These are phyloP conservation scores for Hemibagrus guttatus DNA, from an alignment of 2,797 vertebrate genomes.

Conservation along the genomic window DNA sequence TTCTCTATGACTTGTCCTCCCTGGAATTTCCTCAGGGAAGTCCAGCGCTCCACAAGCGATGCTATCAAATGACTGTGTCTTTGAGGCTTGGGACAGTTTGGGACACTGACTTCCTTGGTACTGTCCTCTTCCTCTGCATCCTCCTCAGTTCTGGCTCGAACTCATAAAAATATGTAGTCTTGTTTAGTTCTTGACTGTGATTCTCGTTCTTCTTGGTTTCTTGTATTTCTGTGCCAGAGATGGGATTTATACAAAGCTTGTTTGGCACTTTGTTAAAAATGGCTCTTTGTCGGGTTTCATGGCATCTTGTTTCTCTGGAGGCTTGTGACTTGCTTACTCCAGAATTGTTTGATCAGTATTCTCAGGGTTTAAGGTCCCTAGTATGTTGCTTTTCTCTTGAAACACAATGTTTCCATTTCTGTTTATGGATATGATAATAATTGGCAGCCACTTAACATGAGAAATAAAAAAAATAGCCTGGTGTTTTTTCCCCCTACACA, in stretches of 20 bases:
- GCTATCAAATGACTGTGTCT: conserved; percentile 42
- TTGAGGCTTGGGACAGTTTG: conserved; percentile 32
- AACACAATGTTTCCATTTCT: neutral
- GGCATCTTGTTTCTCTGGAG: neutral
- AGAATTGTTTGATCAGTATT: neutral
- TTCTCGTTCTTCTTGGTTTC: neutral
- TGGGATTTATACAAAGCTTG: neutral
- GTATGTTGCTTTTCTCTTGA: neutral
- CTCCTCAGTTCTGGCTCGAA: neutral
- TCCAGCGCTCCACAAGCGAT: conserved; percentile 50
- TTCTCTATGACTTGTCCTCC: conserved; percentile 62
- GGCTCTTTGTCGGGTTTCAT: neutral
- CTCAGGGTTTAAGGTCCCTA: neutral
- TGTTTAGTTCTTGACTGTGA: neutral
- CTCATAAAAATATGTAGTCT: neutral
- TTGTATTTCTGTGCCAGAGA: neutral
- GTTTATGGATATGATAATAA: neutral
- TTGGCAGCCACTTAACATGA: neutral
- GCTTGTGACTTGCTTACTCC: neutral
- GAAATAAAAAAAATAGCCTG: neutral
- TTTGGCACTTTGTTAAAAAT: neutral
- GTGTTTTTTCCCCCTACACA: neutral
- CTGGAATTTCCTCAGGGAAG: conserved; percentile 74
- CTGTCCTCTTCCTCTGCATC: conserved; percentile 20
- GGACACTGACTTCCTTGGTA: conserved; percentile 28